Conservation (phyloP, 2,797 vertebrate species). For the Sebastes cheni region DNA sequence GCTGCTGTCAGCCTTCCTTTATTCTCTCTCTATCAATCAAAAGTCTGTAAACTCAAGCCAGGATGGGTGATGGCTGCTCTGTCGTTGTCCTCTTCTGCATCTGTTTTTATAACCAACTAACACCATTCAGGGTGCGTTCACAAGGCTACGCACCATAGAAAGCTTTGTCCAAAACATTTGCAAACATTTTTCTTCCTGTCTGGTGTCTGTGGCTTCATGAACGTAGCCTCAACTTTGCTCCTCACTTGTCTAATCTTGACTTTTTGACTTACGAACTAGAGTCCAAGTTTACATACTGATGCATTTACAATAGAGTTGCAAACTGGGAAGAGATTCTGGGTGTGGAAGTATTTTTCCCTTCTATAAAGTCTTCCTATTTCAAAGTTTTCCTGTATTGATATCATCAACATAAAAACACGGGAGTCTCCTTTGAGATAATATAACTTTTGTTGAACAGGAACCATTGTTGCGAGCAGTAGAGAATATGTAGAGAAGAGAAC, state of each 20-base stretch:
- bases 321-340: constrained; percentile 29
- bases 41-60: constrained; percentile 28
- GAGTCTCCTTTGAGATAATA: neutral
- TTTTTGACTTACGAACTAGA: constrained; percentile 36
- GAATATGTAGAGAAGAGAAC: neutral
- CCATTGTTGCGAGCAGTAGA: neutral
- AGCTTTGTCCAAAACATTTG: constrained; percentile 8
- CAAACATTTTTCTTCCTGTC: constrained; percentile 2
- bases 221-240: constrained; percentile 56
- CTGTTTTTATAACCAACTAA: constrained; percentile 60
- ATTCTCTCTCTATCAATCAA: constrained; percentile 34
- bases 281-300: constrained; percentile 15
- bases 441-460: neutral
- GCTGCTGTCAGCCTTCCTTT: constrained; percentile 42
- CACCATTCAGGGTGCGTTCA: constrained; percentile 58
- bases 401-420: neutral
- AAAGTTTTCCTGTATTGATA: neutral
- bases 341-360: neutral
- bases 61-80: constrained; percentile 52
- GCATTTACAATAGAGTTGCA: constrained; percentile 40
- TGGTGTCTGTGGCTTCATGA: constrained; percentile 66
- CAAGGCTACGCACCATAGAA: constrained; percentile 42
- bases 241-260: constrained; percentile 27
- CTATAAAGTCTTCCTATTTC: neutral
- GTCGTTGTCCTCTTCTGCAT: constrained; percentile 63